These are phyloP conservation scores for Nemapogon koenigi DNA, from an alignment of 2,888 invertebrate species.

Conservation along the genomic window DNA sequence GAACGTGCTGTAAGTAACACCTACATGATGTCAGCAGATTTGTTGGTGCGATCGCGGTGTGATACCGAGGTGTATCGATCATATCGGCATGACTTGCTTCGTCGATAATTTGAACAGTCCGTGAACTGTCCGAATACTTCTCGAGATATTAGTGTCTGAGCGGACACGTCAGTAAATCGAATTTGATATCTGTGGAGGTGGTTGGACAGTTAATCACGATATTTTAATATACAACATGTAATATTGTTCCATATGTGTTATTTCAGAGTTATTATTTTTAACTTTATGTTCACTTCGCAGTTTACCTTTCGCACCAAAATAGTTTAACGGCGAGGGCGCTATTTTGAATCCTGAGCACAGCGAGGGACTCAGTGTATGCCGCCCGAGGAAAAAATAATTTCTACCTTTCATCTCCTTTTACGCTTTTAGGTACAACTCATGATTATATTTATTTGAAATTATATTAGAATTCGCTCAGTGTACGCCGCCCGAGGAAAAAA, in stretches of 20 bases:
- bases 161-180: slow-evolving; percentile 4
- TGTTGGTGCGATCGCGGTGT: slow-evolving; percentile 54
- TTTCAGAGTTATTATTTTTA: neutral
- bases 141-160: neutral
- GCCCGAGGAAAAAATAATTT: too few relatives aligned
- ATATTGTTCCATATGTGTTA: neutral
- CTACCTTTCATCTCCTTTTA: too few relatives aligned
- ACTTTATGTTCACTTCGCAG: too few relatives aligned
- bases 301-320: too few relatives aligned
- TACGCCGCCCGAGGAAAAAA: too few relatives aligned
- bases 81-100: slow-evolving; percentile 53
- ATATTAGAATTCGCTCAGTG: too few relatives aligned
- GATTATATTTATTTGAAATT: too few relatives aligned
- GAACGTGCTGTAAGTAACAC: slow-evolving; percentile 33
- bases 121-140: slow-evolving; percentile 35
- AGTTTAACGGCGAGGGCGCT: too few relatives aligned
- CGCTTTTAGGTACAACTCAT: too few relatives aligned
- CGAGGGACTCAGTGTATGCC: too few relatives aligned
- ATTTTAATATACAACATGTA: neutral
- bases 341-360: too few relatives aligned
- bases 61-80: slow-evolving; percentile 56
- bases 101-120: slow-evolving; percentile 45
- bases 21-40: slow-evolving; percentile 51
- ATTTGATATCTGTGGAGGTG: slow-evolving; percentile 4
- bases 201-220: neutral